phyloP scores from a whole-genome alignment of 2,797 vertebrate genomes.

The Lerista edwardsae region DNA sequence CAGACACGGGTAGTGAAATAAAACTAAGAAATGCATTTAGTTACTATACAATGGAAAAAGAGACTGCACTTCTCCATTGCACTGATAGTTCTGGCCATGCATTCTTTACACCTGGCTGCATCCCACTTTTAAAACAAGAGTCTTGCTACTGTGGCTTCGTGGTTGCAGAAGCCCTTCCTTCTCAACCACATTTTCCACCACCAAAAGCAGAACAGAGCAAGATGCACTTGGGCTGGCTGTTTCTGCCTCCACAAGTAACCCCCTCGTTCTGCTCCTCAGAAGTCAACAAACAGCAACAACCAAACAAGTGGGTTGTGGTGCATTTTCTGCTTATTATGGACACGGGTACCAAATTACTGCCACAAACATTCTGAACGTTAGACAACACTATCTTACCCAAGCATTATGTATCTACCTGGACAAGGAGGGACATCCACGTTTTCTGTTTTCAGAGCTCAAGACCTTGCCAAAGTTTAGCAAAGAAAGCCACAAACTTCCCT shows the following conservation, averaged over 20 bases:
- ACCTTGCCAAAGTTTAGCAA: not conserved
- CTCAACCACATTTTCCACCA: not conserved
- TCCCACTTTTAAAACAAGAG: not conserved
- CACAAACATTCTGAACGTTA: not conserved
- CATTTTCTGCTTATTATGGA: not conserved
- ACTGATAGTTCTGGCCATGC: not conserved
- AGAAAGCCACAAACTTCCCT: not conserved
- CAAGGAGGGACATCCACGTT: rapidly evolving
- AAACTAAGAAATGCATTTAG: not conserved
- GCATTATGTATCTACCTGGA: not conserved
- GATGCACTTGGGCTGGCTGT: no score
- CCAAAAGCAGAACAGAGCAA: not conserved
- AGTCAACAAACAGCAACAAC: not conserved
- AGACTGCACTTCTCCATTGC: no score
- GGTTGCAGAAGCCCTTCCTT: not conserved
- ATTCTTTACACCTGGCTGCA: not conserved
- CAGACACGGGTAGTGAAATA: not conserved
- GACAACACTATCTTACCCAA: not conserved
- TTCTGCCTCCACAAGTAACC: not conserved
- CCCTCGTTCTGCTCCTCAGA: not conserved
- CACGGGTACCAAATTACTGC: not conserved
- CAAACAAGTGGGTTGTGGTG: no score
- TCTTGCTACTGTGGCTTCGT: not conserved
- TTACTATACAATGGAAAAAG: not conserved
- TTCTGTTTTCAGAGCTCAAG: not conserved